A percentile compares a stretch with the other conserved stretches of the same genome.
Conservation (phyloP, 2,797 vertebrate species). For the Pseudochromis fuscus region DNA sequence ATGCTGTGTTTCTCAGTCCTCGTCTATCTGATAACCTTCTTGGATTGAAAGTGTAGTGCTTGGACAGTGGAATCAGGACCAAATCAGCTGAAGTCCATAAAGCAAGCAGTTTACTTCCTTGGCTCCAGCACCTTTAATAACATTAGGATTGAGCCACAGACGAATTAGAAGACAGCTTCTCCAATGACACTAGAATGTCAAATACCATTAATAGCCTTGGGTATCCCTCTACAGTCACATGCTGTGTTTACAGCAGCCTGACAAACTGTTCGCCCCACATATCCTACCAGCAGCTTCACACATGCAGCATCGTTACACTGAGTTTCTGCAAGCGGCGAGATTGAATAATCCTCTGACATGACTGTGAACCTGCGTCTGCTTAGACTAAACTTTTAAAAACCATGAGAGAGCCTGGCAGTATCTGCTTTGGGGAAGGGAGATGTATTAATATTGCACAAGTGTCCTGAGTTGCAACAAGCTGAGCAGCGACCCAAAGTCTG, state of each 20-base stretch:
- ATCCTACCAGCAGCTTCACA: constrained; percentile 11
- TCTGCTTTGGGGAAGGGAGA: constrained; percentile 29
- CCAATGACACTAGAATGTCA: constrained; percentile 78
- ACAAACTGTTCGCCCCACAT: constrained; percentile 11
- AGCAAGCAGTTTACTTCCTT: constrained; percentile 27
- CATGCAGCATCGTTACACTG: background rate
- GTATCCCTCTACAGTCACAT: constrained; percentile 17
- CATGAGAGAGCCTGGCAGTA: constrained; percentile 14
- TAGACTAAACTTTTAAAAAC: constrained; percentile 50
- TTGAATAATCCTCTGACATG: constrained; percentile 47
- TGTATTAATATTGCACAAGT: constrained; percentile 64
- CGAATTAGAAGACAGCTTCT: constrained; percentile 68
- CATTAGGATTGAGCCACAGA: constrained; percentile 53
- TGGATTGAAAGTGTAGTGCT: background rate
- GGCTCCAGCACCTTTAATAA: constrained; percentile 63
- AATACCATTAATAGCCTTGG: constrained; percentile 70
- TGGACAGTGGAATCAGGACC: constrained; percentile 4
- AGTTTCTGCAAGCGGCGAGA: constrained; percentile 10
- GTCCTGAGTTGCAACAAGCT: constrained; percentile 42
- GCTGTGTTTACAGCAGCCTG: constrained; percentile 19
- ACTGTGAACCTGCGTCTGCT: constrained; percentile 39
- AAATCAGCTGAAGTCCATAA: constrained; percentile 36
- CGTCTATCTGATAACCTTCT: background rate
- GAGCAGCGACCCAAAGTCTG: constrained; percentile 25
- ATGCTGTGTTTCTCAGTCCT: background rate